Evolutionary conservation across 2,797 vertebrate species (phyloP), one percentile per base, ranked within the genome.

Genomic region (Dipus sagitta): DNA sequence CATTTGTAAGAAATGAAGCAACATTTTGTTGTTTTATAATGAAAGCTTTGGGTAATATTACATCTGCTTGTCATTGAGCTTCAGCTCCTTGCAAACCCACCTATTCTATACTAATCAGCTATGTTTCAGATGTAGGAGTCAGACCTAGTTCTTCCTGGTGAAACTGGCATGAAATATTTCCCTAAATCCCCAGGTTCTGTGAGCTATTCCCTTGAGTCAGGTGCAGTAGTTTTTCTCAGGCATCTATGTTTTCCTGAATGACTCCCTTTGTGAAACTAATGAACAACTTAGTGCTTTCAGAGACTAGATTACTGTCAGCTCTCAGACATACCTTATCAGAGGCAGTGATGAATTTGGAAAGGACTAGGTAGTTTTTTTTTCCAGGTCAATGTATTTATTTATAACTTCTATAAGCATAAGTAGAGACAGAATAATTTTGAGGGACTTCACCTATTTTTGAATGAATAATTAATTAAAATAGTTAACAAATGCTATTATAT

Each of bases 171-270:
- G 20, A 78, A 92, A 82, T 92, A 38, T 34, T 60, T n/a, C 17
- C 74, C 38, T 28, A 28, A 52, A 86, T 62, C 20, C 24, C 86
- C 76, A 26, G 15, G 2, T 92, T 71, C 13, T 77, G 58, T 93
- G 79, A 72, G 64, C 58, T 77, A 60, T 83, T 93, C 64, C 71
- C 34, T 83, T 10, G 54, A 92, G 87, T 38, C 90, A 62, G 20
- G 54, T 83, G 28, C 92, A 88, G 92, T 94, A 88, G 85, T 88
- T 91, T 92, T 93, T 72, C 80, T 78, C 65, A 90, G 60, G 86
- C 60, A 93, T n/a, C 65, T 90, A 21, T 76, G 42, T 88, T 79
- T 90, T 82, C 90, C 79, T 91, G 90, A 89, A 79, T 92, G 87
- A 91, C 71, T 89, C 60, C 54, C 23, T 95, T 88, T 90, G 76